phyloP scores from a whole-genome alignment of 2,888 invertebrate genomes.

The Cephus rjabovi region DNA sequence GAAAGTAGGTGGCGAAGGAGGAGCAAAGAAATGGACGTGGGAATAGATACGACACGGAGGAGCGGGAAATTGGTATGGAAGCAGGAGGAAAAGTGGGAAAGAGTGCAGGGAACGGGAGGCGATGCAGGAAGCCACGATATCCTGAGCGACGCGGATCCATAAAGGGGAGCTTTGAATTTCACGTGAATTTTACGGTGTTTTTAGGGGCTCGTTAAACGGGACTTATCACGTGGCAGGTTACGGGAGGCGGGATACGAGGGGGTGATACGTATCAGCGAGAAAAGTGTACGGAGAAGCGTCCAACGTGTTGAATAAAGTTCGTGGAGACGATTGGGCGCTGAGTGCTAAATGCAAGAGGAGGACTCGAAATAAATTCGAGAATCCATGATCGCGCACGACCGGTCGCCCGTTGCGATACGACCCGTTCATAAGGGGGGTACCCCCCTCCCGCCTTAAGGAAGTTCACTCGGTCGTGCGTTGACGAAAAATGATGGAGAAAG shows the following conservation, averaged over 20 bases:
- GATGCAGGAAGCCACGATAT: not conserved
- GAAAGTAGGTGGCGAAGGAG: not conserved
- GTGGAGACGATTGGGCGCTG: not conserved
- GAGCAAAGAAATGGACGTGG: conserved; percentile 1
- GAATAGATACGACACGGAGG: not conserved
- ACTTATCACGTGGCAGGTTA: conserved; percentile 8
- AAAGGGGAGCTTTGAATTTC: conserved; percentile 25
- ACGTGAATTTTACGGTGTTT: conserved; percentile 34
- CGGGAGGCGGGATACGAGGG: not conserved
- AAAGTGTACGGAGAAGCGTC: not conserved
- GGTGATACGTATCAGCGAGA: not conserved
- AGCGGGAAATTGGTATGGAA: not conserved
- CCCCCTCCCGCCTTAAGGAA: not conserved
- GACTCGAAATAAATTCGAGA: not conserved
- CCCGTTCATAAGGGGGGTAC: not conserved
- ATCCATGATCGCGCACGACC: not conserved
- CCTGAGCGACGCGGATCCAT: conserved; percentile 1
- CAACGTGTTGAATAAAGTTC: conserved; percentile 12
- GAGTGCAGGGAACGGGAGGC: not conserved
- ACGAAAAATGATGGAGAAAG: not conserved
- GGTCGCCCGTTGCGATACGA: not conserved
- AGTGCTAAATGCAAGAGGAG: not conserved
- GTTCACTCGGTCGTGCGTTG: not conserved
- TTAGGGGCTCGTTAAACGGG: conserved; percentile 37
- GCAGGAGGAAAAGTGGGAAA: not conserved